Evolutionary conservation across 2,888 invertebrate species (phyloP).

Genomic region (Stenodema calcarata): DNA sequence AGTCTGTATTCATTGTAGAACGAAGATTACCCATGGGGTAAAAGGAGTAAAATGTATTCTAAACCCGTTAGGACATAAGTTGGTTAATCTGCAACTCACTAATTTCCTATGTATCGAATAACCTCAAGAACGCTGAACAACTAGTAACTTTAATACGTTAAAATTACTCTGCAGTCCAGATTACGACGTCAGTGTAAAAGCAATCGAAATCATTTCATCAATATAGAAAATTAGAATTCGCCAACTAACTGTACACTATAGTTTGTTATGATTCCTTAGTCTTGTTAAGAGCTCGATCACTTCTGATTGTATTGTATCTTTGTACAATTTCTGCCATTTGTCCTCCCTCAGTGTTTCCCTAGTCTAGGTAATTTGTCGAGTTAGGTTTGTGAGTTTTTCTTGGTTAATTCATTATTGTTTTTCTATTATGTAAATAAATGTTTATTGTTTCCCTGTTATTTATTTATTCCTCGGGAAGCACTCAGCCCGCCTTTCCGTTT

Average conservation of each 20-base stretch:
- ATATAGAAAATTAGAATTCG: background rate
- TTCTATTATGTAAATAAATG: slow-evolving; percentile 11
- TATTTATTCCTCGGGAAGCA: slow-evolving; percentile 25
- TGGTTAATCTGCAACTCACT: no score
- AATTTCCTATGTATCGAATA: no score
- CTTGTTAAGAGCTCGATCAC: background rate
- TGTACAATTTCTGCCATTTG: background rate
- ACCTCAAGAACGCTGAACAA: no score
- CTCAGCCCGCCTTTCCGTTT: background rate
- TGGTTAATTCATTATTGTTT: background rate
- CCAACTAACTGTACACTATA: background rate
- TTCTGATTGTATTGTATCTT: background rate
- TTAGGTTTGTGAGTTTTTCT: slow-evolving; percentile 1
- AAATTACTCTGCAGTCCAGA: no score
- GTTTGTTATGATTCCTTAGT: background rate
- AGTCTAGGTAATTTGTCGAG: slow-evolving; percentile 24
- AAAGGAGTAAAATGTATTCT: no score
- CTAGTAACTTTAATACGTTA: no score
- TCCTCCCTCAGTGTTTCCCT: slow-evolving; percentile 38
- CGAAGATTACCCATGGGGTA: no score
- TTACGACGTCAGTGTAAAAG: no score
- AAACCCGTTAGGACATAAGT: no score
- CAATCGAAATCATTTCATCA: no score
- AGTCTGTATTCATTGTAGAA: no score
- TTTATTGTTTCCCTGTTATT: slow-evolving; percentile 30